Evolutionary conservation across 2,888 invertebrate genomes (phyloP).

Genomic region (Eupithecia abbreviata): DNA sequence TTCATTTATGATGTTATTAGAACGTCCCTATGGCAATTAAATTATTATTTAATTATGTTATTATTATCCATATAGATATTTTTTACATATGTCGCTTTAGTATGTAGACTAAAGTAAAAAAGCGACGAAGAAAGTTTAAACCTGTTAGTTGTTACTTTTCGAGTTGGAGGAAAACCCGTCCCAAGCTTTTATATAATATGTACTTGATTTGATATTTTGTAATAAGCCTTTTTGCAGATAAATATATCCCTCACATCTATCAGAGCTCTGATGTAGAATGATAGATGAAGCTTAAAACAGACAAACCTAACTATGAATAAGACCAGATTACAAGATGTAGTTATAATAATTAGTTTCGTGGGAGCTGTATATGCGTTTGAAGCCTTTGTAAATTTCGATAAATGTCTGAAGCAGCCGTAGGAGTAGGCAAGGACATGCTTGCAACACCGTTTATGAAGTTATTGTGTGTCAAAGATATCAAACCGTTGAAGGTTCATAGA

Average conservation of each 20-base stretch:
- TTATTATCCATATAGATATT: too few relatives aligned
- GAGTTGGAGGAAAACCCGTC: too few relatives aligned
- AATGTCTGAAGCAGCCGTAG: constrained; percentile 7
- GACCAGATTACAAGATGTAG: not conserved
- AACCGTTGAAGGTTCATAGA: constrained; percentile 22
- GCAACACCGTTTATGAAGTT: constrained; percentile 18
- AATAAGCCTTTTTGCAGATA: too few relatives aligned
- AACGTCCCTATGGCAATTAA: too few relatives aligned
- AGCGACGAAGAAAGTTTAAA: too few relatives aligned
- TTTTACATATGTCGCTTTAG: too few relatives aligned
- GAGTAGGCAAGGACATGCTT: constrained; percentile 28
- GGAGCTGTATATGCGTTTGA: constrained; percentile 10
- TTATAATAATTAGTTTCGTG: constrained; percentile 2
- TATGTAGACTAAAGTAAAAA: too few relatives aligned
- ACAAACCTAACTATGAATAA: not conserved
- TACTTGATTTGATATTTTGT: too few relatives aligned
- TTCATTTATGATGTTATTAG: too few relatives aligned
- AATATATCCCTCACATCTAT: not conserved
- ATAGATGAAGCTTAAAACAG: not conserved
- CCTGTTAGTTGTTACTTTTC: too few relatives aligned
- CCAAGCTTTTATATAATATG: too few relatives aligned
- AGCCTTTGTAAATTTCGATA: constrained; percentile 12
- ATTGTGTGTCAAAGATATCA: constrained; percentile 21
- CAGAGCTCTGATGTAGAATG: not conserved
- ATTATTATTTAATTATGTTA: too few relatives aligned